Evolutionary conservation across 2,797 vertebrate species (phyloP).

Genomic region (Sebastes wilsoni): DNA sequence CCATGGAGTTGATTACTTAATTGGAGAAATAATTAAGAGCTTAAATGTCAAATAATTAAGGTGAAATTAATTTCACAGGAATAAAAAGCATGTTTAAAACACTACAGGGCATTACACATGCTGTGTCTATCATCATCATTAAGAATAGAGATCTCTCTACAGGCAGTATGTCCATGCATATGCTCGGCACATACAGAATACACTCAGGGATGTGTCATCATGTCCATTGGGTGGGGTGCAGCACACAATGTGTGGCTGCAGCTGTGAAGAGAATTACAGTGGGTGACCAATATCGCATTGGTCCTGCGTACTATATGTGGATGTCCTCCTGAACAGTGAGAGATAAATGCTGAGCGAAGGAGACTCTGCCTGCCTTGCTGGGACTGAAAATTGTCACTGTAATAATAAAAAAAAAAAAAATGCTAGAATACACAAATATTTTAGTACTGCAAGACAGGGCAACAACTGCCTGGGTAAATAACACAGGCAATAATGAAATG

Average conservation of each 20-base stretch:
- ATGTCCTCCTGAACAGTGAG: conserved; percentile 24
- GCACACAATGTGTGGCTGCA: conserved; percentile 30
- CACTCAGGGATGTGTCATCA: not conserved
- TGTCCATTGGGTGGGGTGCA: conserved; percentile 3
- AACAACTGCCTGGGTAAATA: not conserved
- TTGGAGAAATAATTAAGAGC: not conserved
- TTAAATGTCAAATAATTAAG: not conserved
- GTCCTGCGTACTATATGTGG: conserved; percentile 29
- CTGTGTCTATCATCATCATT: not conserved
- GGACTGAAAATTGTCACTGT: conserved; percentile 6
- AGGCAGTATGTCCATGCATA: not conserved
- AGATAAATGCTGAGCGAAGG: conserved; percentile 31
- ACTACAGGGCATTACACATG: not conserved
- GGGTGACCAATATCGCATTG: conserved; percentile 37
- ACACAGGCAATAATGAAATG: not conserved
- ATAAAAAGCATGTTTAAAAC: not conserved
- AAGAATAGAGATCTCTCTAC: not conserved
- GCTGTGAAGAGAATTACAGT: conserved; percentile 44
- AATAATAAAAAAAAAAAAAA: not conserved
- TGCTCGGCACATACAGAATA: not conserved
- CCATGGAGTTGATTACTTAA: not conserved
- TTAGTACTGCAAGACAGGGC: not conserved
- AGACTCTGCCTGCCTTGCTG: not conserved
- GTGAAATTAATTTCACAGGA: not conserved
- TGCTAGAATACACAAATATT: not conserved